Base-by-base conservation (phyloP, 2,113 vertebrate genomes). In the Pterophyllum scalare region DNA sequence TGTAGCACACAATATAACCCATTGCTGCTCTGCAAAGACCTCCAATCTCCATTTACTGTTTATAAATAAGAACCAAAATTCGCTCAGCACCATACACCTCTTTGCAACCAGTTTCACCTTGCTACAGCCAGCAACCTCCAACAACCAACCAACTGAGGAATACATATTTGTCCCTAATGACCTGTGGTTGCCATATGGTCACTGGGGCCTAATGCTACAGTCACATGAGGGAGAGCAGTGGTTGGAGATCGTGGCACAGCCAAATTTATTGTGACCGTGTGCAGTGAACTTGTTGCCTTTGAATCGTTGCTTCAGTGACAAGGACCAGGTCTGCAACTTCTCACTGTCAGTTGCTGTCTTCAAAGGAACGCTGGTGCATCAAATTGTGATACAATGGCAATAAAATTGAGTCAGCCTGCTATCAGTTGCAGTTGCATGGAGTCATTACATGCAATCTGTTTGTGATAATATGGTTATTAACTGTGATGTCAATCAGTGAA, bases 1-100 rank as follows among this genome's bases (percentile, higher is more conserved):
- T 20, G 20, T n/a, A n/a, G n/a, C 96, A 97, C 96, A 95, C 95
- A 93, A 96, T 95, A 95, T 78, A 88, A 91, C 90, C 70, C 52
- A 82, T 35, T 24, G 19, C 95, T 81, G 94, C 59, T 28, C 90
- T 90, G 93, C 92, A 92, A 89, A 94, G 87, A 89, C 87, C 80
- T 83, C 28, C 94, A 96, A 75, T 83, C 77, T 89, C 77, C 49
- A 67, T 9, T 75, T 28, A 22, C 3, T 38, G 5, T 13, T 88
- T 58, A 82, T 80, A 59, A 49, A 79, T 57, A 56, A 80, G 6
- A 28, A 54, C 54, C 20, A 33, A 17, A 4, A 28, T 26, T 20
- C 58, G 10, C 6, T 61, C 65, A 70, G 24, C 28, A 52, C 65
- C 3, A 1, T 31, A 70, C 2, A 11, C 40, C 43, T 70, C 10